These are phyloP conservation scores for Chelonia mydas DNA, from an alignment of 2,797 vertebrate genomes.

Conservation along the genomic window DNA sequence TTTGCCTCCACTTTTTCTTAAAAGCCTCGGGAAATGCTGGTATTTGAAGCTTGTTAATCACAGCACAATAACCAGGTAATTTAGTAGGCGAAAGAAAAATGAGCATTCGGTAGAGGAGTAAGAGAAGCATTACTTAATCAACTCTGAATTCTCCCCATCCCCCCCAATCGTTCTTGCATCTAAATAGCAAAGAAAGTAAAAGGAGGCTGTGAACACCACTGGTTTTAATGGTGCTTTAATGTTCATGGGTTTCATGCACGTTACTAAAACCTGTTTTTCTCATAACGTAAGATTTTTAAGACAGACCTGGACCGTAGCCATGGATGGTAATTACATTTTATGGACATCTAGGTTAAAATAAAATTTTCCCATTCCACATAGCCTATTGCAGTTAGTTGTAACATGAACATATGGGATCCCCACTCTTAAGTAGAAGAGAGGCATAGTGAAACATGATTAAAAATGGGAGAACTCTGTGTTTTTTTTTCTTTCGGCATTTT, in stretches of 20 bases:
- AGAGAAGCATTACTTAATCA: neutral
- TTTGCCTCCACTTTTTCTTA: neutral
- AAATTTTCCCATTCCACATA: neutral
- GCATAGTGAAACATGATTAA: neutral
- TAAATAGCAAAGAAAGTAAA: neutral
- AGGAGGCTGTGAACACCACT: neutral
- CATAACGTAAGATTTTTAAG: constrained; percentile 18
- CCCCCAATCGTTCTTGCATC: neutral
- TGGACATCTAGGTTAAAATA: constrained; percentile 23
- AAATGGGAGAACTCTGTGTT: neutral
- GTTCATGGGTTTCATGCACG: neutral
- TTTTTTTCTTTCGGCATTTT: neutral
- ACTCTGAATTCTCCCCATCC: neutral
- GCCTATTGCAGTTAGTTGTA: neutral
- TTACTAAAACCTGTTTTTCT: constrained; percentile 17
- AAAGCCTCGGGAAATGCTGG: neutral
- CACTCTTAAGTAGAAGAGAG: neutral
- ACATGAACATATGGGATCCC: neutral
- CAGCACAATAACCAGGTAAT: neutral
- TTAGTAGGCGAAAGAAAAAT: neutral
- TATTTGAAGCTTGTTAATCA: neutral
- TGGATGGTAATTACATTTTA: constrained; percentile 28
- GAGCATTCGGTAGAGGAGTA: neutral
- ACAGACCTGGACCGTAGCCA: neutral
- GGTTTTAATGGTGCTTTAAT: neutral